Evolutionary conservation across 2,888 invertebrate genomes (phyloP).

Genomic region (Sinohyriopsis cumingii): DNA sequence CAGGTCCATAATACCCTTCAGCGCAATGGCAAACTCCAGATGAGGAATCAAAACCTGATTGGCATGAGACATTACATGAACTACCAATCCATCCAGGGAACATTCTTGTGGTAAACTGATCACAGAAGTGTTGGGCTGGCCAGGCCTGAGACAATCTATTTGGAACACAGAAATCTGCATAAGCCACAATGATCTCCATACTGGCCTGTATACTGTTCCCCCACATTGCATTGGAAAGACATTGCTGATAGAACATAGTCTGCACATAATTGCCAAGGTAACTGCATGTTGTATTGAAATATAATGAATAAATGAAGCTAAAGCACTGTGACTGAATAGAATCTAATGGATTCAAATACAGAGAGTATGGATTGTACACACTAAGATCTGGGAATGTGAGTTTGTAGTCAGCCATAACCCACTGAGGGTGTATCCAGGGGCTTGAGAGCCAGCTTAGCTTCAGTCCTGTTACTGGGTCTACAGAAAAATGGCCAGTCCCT

Average conservation of each 20-base stretch:
- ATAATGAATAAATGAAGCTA: slow-evolving; percentile 4
- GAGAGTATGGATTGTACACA: no score
- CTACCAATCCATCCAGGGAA: slow-evolving; percentile 34
- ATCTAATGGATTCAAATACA: no score
- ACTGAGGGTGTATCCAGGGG: slow-evolving; percentile 39
- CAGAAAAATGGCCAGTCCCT: slow-evolving; percentile 23
- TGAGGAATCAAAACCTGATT: slow-evolving; percentile 30
- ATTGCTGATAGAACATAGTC: slow-evolving; percentile 11
- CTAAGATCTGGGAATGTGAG: slow-evolving; percentile 9
- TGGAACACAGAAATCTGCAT: slow-evolving; percentile 9
- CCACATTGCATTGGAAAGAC: slow-evolving; percentile 16
- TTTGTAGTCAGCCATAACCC: slow-evolving; percentile 33
- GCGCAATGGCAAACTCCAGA: slow-evolving; percentile 40
- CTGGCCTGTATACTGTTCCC: slow-evolving; percentile 4
- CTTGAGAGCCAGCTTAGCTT: slow-evolving; percentile 12
- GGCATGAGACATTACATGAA: slow-evolving; percentile 36
- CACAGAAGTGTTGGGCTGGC: slow-evolving; percentile 25
- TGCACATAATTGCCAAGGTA: slow-evolving; percentile 16
- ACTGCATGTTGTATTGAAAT: slow-evolving; percentile 18
- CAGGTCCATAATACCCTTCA: slow-evolving; percentile 41
- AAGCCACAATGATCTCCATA: slow-evolving; percentile 25
- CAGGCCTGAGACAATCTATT: slow-evolving; percentile 3
- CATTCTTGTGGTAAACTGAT: slow-evolving; percentile 10
- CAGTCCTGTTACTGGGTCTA: slow-evolving; percentile 19
- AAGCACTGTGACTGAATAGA: slow-evolving; percentile 1